phyloP scores from a whole-genome alignment of 2,888 invertebrate genomes.

The Embidobia sp. region DNA sequence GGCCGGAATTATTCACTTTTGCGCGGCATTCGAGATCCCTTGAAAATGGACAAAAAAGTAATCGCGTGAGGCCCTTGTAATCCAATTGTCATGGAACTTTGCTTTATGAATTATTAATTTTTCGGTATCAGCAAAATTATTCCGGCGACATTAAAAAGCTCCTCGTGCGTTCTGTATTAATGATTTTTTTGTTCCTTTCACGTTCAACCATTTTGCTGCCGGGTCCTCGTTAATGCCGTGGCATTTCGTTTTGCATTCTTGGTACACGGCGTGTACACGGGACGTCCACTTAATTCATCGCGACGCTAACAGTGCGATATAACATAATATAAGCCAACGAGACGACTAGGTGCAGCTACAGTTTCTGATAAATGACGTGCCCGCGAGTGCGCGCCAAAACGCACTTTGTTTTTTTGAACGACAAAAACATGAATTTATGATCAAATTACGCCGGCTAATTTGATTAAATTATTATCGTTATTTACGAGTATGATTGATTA shows the following conservation, averaged over 20 bases:
- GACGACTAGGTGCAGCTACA: no score
- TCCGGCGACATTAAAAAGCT: not conserved
- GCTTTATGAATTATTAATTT: slow-evolving; percentile 31
- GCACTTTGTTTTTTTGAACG: slow-evolving; percentile 10
- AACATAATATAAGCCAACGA: slow-evolving; percentile 39
- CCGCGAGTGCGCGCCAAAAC: slow-evolving; percentile 3
- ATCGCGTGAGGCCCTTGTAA: slow-evolving; percentile 17
- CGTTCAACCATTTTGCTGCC: not conserved
- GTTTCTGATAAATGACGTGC: no score
- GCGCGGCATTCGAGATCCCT: not conserved
- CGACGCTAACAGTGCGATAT: slow-evolving; percentile 43
- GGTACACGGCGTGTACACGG: slow-evolving; percentile 13
- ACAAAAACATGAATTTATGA: slow-evolving; percentile 26
- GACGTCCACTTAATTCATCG: slow-evolving; percentile 53
- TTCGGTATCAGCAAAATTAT: slow-evolving; percentile 3
- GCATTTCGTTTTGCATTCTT: slow-evolving; percentile 51
- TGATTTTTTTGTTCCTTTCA: slow-evolving; percentile 24
- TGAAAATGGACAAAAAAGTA: slow-evolving; percentile 13
- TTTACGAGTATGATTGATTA: no score
- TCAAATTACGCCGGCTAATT: slow-evolving; percentile 10
- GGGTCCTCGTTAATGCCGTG: slow-evolving; percentile 24
- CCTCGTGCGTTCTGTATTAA: slow-evolving; percentile 1
- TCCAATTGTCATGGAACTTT: slow-evolving; percentile 38
- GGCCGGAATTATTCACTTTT: slow-evolving; percentile 35
- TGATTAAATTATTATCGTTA: no score